Base-by-base conservation (phyloP, 2,113 vertebrate species). In the Notarius quadriscutis region DNA sequence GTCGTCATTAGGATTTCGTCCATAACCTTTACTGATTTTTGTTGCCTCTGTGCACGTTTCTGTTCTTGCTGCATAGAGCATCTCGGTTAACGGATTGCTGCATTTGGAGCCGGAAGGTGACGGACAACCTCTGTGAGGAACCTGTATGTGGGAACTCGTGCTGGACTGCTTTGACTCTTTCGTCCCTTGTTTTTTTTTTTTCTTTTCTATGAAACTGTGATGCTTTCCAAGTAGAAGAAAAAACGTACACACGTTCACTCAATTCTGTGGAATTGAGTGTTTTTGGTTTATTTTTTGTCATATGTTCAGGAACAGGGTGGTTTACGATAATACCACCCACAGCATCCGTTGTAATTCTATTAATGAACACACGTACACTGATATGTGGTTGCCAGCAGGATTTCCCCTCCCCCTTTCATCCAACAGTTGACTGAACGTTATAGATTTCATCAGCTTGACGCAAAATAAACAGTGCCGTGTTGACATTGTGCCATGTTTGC, bases 331-430 rank as follows among this genome's bases (percentile, higher is more conserved):
- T 48, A 6, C 48, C 22, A 9, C 25, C 25, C 51, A 55, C 25
- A 15, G 25, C 25, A 27, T 79, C 75, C 4, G 12, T 14, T 27
- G 25, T 27, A 17, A 27, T 27, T 0, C 12, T 6, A 15, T 25
- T 22, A 63, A 25, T 63, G 58, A 41, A 63, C 18, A 60, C 67
- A 65, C n/a, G 30, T 55, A 62, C 50, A n/a, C 81, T 85, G 86
- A 34, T 50, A 62, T 83, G 22, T 20, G 62, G 81, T 82, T n/a
- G 4, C 9, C 11, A 25, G 20, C 41, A 48, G 71, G 41, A 41
- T 41, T 41, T 2, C 34, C 34, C 34, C 34, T 2, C 34, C 34
- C 34, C 34, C 34, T 2, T 34, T 34, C 9, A 69, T 34, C 27
- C 14, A 69, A 17, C 27, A 12, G 60, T 27, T n/a, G 63, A 27